phyloP scores from a whole-genome alignment of 2,797 vertebrate genomes.

The Sebastes minor region DNA sequence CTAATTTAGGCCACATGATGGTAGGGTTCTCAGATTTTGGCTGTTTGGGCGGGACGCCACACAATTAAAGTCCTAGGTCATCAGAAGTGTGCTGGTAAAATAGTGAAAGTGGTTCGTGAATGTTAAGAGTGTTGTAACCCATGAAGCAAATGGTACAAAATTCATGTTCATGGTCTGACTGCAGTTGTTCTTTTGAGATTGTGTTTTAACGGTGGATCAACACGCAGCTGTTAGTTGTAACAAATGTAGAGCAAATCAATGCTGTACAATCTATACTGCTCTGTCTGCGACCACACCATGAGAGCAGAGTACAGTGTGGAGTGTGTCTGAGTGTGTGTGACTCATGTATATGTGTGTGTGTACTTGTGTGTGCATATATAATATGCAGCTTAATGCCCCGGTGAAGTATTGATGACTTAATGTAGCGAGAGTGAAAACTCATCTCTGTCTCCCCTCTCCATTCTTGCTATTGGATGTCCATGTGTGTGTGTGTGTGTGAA shows the following conservation, averaged over 20 bases:
- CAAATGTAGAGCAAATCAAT: constrained; percentile 70
- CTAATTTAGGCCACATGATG: constrained; percentile 22
- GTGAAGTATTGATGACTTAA: constrained; percentile 47
- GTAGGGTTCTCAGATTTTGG: neutral
- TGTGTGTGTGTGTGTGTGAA: neutral
- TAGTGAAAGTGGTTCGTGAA: neutral
- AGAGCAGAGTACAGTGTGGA: neutral
- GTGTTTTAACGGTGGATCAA: constrained; percentile 34
- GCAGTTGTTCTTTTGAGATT: neutral
- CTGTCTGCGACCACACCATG: constrained; percentile 8
- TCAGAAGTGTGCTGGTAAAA: neutral
- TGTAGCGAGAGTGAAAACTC: constrained; percentile 15
- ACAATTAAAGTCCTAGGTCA: neutral
- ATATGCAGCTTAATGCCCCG: constrained; percentile 3
- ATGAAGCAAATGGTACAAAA: neutral
- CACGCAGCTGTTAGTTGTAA: constrained; percentile 11
- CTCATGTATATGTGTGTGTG: neutral
- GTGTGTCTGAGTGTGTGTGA: neutral
- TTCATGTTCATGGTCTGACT: neutral
- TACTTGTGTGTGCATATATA: neutral
- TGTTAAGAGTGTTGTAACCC: neutral
- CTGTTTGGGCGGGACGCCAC: neutral
- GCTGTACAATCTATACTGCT: constrained; percentile 29
- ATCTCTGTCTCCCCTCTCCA: constrained; percentile 3
- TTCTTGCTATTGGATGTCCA: neutral